Percentiles rank a stretch among this genome's conserved stretches.
Evolutionary conservation across 2,113 vertebrate genomes (phyloP).

Genomic region (Pedetes capensis): DNA sequence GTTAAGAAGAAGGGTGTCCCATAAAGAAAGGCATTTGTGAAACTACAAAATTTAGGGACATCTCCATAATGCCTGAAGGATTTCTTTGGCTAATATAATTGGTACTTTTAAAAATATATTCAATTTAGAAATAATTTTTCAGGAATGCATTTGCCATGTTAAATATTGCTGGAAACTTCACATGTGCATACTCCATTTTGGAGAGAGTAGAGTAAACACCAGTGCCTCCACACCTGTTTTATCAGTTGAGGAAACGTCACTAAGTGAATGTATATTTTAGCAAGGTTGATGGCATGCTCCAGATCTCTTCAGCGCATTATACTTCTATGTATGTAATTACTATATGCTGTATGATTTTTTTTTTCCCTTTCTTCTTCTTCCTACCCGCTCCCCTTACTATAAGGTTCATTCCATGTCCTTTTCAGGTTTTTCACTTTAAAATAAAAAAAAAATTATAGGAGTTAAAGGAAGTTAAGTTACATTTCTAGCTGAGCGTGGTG

Average conservation of each 20-base stretch:
- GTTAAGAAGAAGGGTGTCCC: neutral
- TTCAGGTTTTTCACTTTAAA: neutral
- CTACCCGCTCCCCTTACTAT: neutral
- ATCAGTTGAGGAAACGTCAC: neutral
- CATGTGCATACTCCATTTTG: neutral
- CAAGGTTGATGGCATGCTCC: neutral
- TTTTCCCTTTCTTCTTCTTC: no score
- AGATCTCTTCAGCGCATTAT: neutral
- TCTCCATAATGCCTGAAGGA: neutral
- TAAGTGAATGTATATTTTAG: neutral
- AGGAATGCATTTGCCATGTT: neutral
- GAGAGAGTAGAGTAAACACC: neutral
- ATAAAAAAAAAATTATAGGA: neutral
- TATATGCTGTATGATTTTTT: neutral
- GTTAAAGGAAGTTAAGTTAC: slow-evolving; percentile 4
- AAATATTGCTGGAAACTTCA: neutral
- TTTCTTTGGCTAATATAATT: neutral
- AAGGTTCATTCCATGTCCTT: neutral
- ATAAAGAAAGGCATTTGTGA: neutral
- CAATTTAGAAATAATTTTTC: neutral
- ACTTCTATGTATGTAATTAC: neutral
- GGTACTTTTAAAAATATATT: no score
- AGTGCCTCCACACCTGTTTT: neutral
- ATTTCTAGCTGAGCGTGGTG: no score
- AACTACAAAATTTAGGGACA: neutral